phyloP scores from a whole-genome alignment of 2,797 vertebrate species.

The Myotis vivesi region DNA sequence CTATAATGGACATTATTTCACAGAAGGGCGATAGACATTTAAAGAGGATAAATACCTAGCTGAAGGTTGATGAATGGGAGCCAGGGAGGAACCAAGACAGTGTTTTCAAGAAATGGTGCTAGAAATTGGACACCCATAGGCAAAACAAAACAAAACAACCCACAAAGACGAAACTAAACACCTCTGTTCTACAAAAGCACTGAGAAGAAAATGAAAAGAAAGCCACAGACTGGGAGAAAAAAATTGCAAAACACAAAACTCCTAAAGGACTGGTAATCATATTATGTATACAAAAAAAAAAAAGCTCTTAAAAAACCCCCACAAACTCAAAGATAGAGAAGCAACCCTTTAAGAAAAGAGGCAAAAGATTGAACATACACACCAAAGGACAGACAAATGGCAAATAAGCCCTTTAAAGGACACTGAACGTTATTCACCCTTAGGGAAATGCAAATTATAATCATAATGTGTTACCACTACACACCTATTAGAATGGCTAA shows the following conservation, averaged over 20 bases:
- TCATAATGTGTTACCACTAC: background rate
- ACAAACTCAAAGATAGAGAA: background rate
- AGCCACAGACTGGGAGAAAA: conserved; percentile 37
- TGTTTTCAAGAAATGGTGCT: conserved; percentile 29
- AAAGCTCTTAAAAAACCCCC: background rate
- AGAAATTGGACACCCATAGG: background rate
- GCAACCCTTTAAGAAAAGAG: conserved; percentile 18
- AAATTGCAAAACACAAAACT: background rate
- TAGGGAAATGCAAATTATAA: conserved; percentile 18
- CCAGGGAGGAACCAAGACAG: background rate
- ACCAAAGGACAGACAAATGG: background rate
- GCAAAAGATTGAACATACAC: conserved; percentile 15
- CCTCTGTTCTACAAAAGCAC: conserved; percentile 4
- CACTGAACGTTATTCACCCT: background rate
- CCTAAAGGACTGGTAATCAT: background rate
- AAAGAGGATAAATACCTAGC: background rate
- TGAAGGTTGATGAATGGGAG: background rate
- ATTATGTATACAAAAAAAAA: background rate
- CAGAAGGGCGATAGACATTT: background rate
- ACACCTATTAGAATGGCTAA: background rate
- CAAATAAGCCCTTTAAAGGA: conserved; percentile 13
- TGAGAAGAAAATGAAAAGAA: background rate
- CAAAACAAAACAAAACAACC: background rate
- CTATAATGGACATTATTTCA: background rate
- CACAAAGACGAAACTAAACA: background rate